Evolutionary conservation across 2,113 vertebrate genomes (phyloP), one percentile per base, ranked within the genome.

Genomic region (Brachirus orientalis): DNA sequence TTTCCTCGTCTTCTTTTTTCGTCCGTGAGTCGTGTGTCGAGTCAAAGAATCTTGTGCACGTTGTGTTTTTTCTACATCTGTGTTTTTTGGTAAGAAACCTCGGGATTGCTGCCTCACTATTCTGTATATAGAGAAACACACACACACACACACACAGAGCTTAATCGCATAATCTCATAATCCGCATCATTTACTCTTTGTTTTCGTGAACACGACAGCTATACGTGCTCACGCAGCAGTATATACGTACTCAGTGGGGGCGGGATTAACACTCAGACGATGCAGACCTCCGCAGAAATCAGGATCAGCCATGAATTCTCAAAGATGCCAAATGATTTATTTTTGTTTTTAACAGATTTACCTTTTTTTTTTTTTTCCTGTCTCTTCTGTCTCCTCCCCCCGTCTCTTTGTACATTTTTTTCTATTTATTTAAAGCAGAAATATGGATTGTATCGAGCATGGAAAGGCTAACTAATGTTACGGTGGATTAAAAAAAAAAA

Each of bases 371-470:
- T 36, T 54, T 63, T 28, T 68, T 77, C 74, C 48, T 64, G 75
- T 62, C 47, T 68, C 60, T 38, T 66, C 69, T 68, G 33, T 80
- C 70, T 54, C 62, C 56, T 4, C 70, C 70, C 43, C 41, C 61
- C 54, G 37, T 81, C 79, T 89, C 82, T 90, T 90, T 91, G 85
- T 92, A 91, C 83, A 91, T 83, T 54, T 77, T 84, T 86, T 88
- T 87, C 80, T 92, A 93, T 92, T 94, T 93, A 94, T 93, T 92
- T 91, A 91, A 91, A 84, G 89, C 89, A 90, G 85, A 90, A 85
- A 68, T 90, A 90, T 88, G 82, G 90, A 92, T 89, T 91, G 88
- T 86, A 91, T 91, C 87, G 78, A 88, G 92, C 90, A 90, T 91
- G 86, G 82, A 86, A 83, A 86, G 69, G 71, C 57, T 81, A 84